A percentile compares a stretch with the other conserved stretches of the same genome.
Conservation (phyloP, 2,113 vertebrate genomes). For the Athene cunicularia region DNA sequence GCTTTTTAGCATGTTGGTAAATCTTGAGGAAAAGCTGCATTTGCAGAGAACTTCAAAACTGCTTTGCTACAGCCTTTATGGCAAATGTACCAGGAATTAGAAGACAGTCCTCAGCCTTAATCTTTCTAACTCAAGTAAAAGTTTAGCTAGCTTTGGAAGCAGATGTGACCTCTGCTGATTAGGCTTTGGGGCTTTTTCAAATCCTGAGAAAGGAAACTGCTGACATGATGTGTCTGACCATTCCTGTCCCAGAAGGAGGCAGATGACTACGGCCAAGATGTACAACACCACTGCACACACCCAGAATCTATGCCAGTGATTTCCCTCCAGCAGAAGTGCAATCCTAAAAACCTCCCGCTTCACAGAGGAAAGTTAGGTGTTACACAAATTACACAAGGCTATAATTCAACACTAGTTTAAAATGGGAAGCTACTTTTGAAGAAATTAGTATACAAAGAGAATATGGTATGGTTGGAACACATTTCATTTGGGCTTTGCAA, state of each 20-base stretch:
- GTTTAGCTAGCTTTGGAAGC: not conserved
- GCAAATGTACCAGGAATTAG: not conserved
- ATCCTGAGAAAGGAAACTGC: not conserved
- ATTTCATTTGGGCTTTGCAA: not conserved
- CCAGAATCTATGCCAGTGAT: not conserved
- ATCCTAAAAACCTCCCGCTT: not conserved
- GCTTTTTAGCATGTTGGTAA: not conserved
- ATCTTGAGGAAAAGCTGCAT: not conserved
- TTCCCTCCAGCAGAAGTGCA: not conserved
- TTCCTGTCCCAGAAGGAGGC: not conserved
- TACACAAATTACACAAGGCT: not conserved
- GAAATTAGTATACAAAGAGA: not conserved
- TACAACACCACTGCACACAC: not conserved
- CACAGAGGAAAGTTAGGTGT: not conserved
- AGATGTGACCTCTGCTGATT: not conserved
- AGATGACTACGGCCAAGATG: not conserved
- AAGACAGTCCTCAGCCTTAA: not conserved
- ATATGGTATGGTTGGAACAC: rapidly evolving
- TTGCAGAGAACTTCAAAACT: not conserved
- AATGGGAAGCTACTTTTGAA: not conserved
- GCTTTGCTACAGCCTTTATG: not conserved
- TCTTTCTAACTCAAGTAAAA: not conserved
- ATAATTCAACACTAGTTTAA: not conserved
- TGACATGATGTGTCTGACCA: not conserved
- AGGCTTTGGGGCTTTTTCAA: not conserved